These are phyloP conservation scores for Bombus ignitus DNA, from an alignment of 1,140 invertebrate species.

Conservation along the genomic window DNA sequence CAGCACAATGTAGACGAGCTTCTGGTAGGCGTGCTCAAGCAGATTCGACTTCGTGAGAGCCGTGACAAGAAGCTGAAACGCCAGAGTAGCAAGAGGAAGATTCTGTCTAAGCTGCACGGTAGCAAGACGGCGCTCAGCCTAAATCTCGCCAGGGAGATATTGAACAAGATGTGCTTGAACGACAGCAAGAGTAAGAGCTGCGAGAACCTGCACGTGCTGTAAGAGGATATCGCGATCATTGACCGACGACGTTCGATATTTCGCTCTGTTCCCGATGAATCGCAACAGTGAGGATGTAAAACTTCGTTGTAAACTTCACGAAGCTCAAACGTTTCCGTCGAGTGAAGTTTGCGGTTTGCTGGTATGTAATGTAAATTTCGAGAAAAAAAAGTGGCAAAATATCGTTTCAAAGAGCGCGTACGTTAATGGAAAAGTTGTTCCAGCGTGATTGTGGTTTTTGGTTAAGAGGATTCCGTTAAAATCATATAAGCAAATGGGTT, in stretches of 20 bases:
- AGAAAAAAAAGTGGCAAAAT: background rate
- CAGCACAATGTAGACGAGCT: slow-evolving; percentile 96
- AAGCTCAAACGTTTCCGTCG: background rate
- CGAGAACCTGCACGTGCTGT: slow-evolving; percentile 94
- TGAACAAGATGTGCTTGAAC: slow-evolving; percentile 93
- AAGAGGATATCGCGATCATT: slow-evolving; percentile 74
- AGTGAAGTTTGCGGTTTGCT: too few relatives aligned
- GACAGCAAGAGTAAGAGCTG: slow-evolving; percentile 95
- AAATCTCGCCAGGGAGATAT: slow-evolving; percentile 89
- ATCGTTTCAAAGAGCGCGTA: background rate
- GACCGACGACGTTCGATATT: background rate
- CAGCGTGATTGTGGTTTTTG: background rate
- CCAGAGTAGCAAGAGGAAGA: slow-evolving; percentile 81
- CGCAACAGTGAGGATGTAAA: too few relatives aligned
- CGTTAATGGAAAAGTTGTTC: background rate
- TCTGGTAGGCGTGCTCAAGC: slow-evolving; percentile 92
- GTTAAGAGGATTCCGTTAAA: background rate
- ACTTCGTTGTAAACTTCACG: background rate
- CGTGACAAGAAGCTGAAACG: slow-evolving; percentile 85
- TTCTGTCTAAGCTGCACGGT: slow-evolving; percentile 85
- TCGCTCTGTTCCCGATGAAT: background rate
- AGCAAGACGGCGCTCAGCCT: slow-evolving; percentile 89
- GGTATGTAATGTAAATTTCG: background rate
- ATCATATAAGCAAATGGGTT: background rate
- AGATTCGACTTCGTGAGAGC: slow-evolving; percentile 90